Evolutionary conservation across 2,113 vertebrate genomes (phyloP).

Genomic region (Azemiops feae): DNA sequence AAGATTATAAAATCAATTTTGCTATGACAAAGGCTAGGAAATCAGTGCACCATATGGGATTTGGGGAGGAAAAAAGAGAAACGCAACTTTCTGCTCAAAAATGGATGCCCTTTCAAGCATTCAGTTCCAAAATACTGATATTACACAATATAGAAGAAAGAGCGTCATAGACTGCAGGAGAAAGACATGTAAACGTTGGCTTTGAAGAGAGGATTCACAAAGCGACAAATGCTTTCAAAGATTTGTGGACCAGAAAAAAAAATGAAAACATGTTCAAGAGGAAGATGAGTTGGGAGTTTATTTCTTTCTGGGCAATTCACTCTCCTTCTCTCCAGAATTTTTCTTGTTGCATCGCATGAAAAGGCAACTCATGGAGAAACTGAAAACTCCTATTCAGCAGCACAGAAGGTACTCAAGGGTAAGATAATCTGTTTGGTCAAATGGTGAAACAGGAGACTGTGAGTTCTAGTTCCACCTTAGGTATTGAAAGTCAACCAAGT

Average conservation of each 20-base stretch:
- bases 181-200: neutral
- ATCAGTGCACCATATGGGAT: neutral
- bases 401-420: neutral
- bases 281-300: neutral
- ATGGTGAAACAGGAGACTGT: neutral
- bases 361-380: neutral
- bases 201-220: neutral
- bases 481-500: too few relatives aligned
- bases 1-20: neutral
- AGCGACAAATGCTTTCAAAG: neutral
- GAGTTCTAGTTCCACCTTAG: too few relatives aligned
- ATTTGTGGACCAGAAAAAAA: neutral
- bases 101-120: neutral
- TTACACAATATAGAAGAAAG: neutral
- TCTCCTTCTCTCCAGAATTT: neutral
- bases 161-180: neutral
- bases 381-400: neutral
- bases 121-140: neutral
- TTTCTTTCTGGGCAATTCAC: neutral
- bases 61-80: neutral
- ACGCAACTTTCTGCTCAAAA: neutral
- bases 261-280: neutral
- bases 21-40: neutral
- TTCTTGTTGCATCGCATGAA: neutral
- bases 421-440: neutral